A percentile compares a stretch with the other conserved stretches of the same genome.
Evolutionary conservation across 2,888 invertebrate genomes (phyloP).

Genomic region (Ethmia dodecea): DNA sequence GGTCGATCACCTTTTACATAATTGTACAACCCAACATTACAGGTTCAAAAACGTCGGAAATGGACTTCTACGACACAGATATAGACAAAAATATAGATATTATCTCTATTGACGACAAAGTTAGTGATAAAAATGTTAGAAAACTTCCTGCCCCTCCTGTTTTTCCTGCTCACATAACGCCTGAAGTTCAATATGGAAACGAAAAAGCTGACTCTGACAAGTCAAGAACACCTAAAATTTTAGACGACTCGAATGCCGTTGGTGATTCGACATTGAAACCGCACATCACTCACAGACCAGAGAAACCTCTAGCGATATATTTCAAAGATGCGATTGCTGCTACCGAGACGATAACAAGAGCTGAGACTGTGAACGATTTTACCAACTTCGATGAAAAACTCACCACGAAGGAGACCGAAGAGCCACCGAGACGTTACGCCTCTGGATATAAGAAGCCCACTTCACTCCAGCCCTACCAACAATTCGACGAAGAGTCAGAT

Average conservation of each 20-base stretch:
- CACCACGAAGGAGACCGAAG: slow-evolving; percentile 27
- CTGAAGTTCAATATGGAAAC: slow-evolving; percentile 74
- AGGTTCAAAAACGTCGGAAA: slow-evolving; percentile 56
- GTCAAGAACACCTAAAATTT: slow-evolving; percentile 44
- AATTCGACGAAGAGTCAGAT: slow-evolving; percentile 22
- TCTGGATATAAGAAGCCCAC: slow-evolving; percentile 15
- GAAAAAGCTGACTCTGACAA: slow-evolving; percentile 61
- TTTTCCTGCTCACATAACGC: slow-evolving; percentile 60
- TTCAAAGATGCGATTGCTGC: slow-evolving; percentile 45
- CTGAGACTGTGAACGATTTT: slow-evolving; percentile 50
- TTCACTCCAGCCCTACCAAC: not conserved
- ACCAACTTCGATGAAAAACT: slow-evolving; percentile 40
- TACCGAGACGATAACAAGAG: slow-evolving; percentile 42
- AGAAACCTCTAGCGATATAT: slow-evolving; percentile 60
- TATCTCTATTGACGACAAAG: slow-evolving; percentile 32
- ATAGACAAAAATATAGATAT: slow-evolving; percentile 38
- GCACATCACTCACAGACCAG: slow-evolving; percentile 66
- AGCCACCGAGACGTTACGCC: slow-evolving; percentile 15
- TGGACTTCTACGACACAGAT: slow-evolving; percentile 63
- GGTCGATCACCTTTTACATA: too few species aligned
- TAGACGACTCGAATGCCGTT: slow-evolving; percentile 32
- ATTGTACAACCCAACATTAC: not conserved
- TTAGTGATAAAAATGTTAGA: slow-evolving; percentile 32
- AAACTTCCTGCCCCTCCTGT: slow-evolving; percentile 53
- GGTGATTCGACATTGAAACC: slow-evolving; percentile 59